Evolutionary conservation across 1,140 invertebrate species (phyloP), one percentile per base, ranked within the genome.

Genomic region (Meloidogyne floridensis): DNA sequence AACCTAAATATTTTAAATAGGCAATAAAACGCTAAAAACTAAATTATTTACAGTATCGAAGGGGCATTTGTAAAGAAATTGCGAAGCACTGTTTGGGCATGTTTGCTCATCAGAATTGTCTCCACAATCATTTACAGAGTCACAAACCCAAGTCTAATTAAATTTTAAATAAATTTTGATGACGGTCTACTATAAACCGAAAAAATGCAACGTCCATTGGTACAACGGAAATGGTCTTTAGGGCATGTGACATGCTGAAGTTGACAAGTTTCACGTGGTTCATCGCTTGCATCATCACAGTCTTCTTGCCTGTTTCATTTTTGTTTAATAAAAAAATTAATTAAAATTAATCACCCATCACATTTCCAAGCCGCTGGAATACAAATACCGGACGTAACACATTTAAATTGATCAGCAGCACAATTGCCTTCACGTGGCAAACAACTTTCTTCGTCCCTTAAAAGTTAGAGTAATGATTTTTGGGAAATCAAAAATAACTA

Each of bases 281-380:
- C 96, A 88, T 97, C 96, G 0, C 94, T 95, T 87, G 96, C 95
- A 85, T 97, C 96, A 0, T 96, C 95, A 86, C 90, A 91, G 96
- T 98, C 84, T 94, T 94, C 88, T 96, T 88, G 96, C 97, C 84
- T 94, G 94, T 88, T 96, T 88, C 15, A 80, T 72, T 82, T 32
- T 84, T 79, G 5, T 18, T 9, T 7, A 53, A 13, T 90, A 87
- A 47, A 81, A 75, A 71, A 95, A 13, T 82, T 94, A 94, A 90
- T 96, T 97, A 90, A 98, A 95, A 10, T 94, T 47, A 32, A 2
- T 32, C 32, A 92, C 82, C 95, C 95, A 91, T 98, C 96, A 89
- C 97, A 99, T 83, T 95, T 94, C 95, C 95, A 98, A 6, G 94
- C 93, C 83, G 93, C 93, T 0, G 96, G 96, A 75, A 98, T 96